Evolutionary conservation across 2,797 vertebrate genomes (phyloP).

Genomic region (Uromys caudimaculatus): DNA sequence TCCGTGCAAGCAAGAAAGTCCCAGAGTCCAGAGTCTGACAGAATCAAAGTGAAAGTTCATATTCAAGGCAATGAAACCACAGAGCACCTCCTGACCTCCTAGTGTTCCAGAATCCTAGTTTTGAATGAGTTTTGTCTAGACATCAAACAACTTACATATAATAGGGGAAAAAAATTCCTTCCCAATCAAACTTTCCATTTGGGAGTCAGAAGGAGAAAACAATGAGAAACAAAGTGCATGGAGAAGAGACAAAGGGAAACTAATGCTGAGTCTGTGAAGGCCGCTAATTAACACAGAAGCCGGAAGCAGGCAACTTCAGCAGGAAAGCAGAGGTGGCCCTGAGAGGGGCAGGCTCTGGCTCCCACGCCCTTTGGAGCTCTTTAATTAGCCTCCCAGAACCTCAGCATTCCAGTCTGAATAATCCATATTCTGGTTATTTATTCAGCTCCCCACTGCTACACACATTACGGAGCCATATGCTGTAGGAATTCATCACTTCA

Average conservation of each 20-base stretch:
- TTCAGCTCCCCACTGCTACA: slow-evolving; percentile 82
- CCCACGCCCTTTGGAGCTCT: slow-evolving; percentile 60
- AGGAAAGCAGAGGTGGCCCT: slow-evolving; percentile 56
- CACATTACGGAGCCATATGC: slow-evolving; percentile 73
- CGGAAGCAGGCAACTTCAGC: slow-evolving; percentile 75
- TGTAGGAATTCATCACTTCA: slow-evolving; percentile 75
- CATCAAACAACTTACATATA: neutral
- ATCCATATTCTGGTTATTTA: slow-evolving; percentile 84
- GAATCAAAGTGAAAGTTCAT: slow-evolving; percentile 24
- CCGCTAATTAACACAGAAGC: slow-evolving; percentile 84
- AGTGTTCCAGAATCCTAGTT: neutral
- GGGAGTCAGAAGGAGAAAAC: slow-evolving; percentile 63
- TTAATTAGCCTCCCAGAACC: slow-evolving; percentile 85
- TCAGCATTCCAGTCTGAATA: slow-evolving; percentile 80
- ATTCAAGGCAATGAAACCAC: neutral
- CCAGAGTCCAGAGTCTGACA: neutral
- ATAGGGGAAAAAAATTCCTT: neutral
- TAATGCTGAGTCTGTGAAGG: slow-evolving; percentile 73
- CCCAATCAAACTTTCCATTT: slow-evolving; percentile 74
- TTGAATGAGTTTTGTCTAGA: neutral
- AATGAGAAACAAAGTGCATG: slow-evolving; percentile 57
- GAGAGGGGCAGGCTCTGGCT: slow-evolving; percentile 60
- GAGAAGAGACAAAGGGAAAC: slow-evolving; percentile 72
- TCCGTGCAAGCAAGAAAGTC: neutral
- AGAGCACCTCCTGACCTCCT: neutral